These are phyloP conservation scores for Sarcophilus harrisii DNA, from an alignment of 2,797 vertebrate genomes.

Conservation along the genomic window DNA sequence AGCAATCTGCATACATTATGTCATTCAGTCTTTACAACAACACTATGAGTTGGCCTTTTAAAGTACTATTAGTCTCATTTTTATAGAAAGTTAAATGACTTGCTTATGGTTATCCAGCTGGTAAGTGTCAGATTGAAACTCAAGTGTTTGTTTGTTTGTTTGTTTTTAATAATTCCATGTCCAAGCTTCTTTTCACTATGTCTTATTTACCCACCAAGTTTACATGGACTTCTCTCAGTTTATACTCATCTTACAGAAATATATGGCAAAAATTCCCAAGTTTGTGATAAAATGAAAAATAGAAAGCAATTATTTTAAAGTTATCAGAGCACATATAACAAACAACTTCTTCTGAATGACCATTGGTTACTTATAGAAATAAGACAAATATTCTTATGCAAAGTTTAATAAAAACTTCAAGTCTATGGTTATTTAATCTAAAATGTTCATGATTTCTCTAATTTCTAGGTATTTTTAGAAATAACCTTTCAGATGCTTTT, in stretches of 20 bases:
- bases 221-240: neutral
- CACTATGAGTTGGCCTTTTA: neutral
- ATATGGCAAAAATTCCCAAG: neutral
- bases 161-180: neutral
- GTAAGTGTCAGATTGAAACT: neutral
- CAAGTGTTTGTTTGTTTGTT: neutral
- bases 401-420: neutral
- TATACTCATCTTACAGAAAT: neutral
- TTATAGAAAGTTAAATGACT: neutral
- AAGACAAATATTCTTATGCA: neutral
- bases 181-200: neutral
- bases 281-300: neutral
- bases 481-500: neutral
- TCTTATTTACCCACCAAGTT: neutral
- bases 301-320: neutral
- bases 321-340: neutral
- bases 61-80: neutral
- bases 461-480: neutral
- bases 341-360: neutral
- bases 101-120: neutral
- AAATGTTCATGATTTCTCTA: neutral
- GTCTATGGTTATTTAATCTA: neutral
- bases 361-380: neutral
- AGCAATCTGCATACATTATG: neutral
- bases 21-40: neutral